Evolutionary conservation across 2,888 invertebrate species (phyloP), one percentile per base, ranked within the genome.

Genomic region (Iselma pallidipennis): DNA sequence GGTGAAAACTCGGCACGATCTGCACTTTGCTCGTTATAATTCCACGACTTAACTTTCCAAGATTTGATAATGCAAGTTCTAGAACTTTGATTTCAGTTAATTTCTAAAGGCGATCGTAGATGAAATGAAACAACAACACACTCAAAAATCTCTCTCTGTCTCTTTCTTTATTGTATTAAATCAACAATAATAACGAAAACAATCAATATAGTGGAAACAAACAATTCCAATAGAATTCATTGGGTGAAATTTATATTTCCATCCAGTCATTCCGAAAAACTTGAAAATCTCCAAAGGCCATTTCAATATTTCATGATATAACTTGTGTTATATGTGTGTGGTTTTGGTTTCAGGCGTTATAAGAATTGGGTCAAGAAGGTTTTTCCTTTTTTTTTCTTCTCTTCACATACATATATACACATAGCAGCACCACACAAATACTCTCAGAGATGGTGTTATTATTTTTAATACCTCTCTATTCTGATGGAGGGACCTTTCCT

Each of bases 1-100:
- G 60, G 60, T 63, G 67, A 64, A 63, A 66, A 67, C 64, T 59
- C 63, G 59, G 57, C 67, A 63, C 66, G 66, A 66, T 63, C 60
- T 60, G 59, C 66, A 60, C 66, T 58, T 57, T 57, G 56, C 62
- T 65, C 65, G 65, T 62, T 65, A 65, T 65, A 65, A 65, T 65
- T 65, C 63, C 54, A 45, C 55, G 63, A 60, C 66, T 66, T 63
- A 63, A 61, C 66, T 63, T 49, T 29, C 31, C 66, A 49, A 42
- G 60, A 63, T 60, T 63, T 63, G 63, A 63, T 63, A 63, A 59
- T 63, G 63, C 63, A 60, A 63, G 60, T 63, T 63, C n/a, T 59
- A 52, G 53, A 63, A 63, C 63, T 63, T 60, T 63, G 63, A 63
- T 63, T 63, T 60, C 53, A 63, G 57, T 63, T 63, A 56, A 57